Percentiles rank a stretch among this genome's conserved stretches.
Conservation (phyloP, 2,888 invertebrate species). For the Cynaeus angustus region DNA sequence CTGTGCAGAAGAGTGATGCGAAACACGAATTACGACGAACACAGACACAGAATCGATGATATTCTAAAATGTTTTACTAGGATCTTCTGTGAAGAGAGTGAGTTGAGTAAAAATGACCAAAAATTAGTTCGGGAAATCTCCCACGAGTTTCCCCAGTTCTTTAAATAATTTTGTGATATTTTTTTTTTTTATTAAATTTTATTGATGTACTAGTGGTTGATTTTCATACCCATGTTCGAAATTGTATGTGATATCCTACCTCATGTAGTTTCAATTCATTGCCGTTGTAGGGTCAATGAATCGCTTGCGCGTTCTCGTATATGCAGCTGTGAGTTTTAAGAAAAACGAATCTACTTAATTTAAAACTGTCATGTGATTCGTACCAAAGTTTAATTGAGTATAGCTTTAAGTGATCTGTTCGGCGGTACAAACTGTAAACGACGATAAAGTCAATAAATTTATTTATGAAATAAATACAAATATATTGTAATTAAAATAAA, state of each 20-base stretch:
- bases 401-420: conserved; percentile 5
- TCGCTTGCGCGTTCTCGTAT: conserved; percentile 8
- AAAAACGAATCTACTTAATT: not conserved
- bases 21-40: conserved; percentile 87
- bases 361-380: conserved; percentile 18
- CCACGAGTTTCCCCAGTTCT: conserved; percentile 88
- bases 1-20: conserved; percentile 87
- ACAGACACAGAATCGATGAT: conserved; percentile 87
- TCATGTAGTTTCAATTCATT: conserved; percentile 28
- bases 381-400: conserved; percentile 43
- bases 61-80: conserved; percentile 89
- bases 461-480: conserved; percentile 48
- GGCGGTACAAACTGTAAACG: conserved; percentile 17
- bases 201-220: conserved; percentile 25
- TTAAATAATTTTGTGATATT: conserved; percentile 71
- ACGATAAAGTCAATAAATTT: conserved; percentile 35
- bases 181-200: conserved; percentile 32
- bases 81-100: conserved; percentile 89
- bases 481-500: conserved; percentile 47
- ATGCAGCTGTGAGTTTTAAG: conserved; percentile 11
- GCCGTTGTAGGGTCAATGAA: conserved; percentile 27
- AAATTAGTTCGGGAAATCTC: conserved; percentile 86
- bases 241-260: conserved; percentile 51
- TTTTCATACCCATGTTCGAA: conserved; percentile 31
- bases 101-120: conserved; percentile 84